These are phyloP conservation scores for Latrodectus geometricus DNA, from an alignment of 1,140 invertebrate genomes.

Conservation along the genomic window DNA sequence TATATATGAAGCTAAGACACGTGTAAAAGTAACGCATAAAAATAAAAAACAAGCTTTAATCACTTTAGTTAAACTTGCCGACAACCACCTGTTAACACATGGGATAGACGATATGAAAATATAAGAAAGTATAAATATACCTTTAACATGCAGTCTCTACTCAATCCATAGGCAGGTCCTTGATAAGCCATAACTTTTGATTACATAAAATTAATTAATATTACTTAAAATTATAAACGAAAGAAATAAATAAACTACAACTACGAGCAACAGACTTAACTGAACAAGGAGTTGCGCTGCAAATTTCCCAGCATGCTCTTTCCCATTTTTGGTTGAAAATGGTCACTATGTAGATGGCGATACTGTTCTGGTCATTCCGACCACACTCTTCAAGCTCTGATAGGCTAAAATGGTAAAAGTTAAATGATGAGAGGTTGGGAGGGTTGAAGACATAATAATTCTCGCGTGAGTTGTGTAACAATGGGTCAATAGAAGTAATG, in stretches of 20 bases:
- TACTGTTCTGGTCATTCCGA: not conserved
- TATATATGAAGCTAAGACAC: not conserved
- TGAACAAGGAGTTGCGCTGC: not conserved
- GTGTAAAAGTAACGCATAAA: not conserved
- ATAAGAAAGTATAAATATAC: slow-evolving; percentile 66
- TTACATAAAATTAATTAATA: not conserved
- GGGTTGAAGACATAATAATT: not conserved
- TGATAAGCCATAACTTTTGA: slow-evolving; percentile 71
- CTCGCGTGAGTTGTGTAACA: not conserved
- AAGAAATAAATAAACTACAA: not conserved
- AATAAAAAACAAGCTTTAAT: not conserved
- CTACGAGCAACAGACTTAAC: not conserved
- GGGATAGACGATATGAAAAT: not conserved
- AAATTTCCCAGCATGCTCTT: not conserved
- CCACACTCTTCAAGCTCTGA: no score
- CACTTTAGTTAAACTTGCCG: not conserved
- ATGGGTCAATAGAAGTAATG: no score
- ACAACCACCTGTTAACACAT: slow-evolving; percentile 35
- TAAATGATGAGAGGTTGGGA: not conserved
- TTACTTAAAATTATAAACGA: not conserved
- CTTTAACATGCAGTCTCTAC: slow-evolving; percentile 73
- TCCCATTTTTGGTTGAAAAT: not conserved
- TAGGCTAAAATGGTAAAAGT: not conserved
- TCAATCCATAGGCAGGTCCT: slow-evolving; percentile 73
- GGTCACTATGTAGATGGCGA: not conserved